phyloP scores from a whole-genome alignment of 64 coral and sea anemone species.

The Pachyseris speciosa region DNA sequence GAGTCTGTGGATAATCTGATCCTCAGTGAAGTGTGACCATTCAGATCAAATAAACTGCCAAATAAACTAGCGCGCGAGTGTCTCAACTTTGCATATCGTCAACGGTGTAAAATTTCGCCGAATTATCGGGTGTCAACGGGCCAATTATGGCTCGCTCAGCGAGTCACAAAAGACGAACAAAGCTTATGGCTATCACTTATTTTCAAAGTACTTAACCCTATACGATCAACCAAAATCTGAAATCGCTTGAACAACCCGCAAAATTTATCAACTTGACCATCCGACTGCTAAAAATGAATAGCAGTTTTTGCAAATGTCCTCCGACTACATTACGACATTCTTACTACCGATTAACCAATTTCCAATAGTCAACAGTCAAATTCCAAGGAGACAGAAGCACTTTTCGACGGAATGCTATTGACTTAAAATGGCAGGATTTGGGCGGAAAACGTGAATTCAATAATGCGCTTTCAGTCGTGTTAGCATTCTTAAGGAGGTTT shows the following conservation, averaged over 20 bases:
- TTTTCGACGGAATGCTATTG: conserved; percentile 24
- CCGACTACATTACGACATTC: neutral
- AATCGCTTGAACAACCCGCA: neutral
- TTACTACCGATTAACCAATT: neutral
- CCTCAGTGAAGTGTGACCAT: too few relatives aligned
- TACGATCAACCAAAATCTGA: neutral
- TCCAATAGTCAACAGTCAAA: neutral
- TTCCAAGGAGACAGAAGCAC: neutral
- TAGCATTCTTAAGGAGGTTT: conserved; percentile 34
- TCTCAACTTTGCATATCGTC: too few relatives aligned
- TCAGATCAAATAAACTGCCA: too few relatives aligned
- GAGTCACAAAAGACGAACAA: neutral
- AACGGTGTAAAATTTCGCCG: too few relatives aligned
- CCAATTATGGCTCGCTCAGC: too few relatives aligned
- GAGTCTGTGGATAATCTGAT: too few relatives aligned
- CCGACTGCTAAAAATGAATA: neutral
- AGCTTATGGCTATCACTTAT: neutral
- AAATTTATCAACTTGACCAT: neutral
- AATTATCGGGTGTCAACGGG: too few relatives aligned
- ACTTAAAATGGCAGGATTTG: conserved; percentile 22
- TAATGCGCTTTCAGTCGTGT: neutral
- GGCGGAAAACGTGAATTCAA: conserved; percentile 21
- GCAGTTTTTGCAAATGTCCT: neutral
- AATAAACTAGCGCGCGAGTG: too few relatives aligned
- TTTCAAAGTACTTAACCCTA: neutral